Evolutionary conservation across 2,888 invertebrate genomes (phyloP), one percentile per base, ranked within the genome.

Genomic region (Argyresthia goedartella): DNA sequence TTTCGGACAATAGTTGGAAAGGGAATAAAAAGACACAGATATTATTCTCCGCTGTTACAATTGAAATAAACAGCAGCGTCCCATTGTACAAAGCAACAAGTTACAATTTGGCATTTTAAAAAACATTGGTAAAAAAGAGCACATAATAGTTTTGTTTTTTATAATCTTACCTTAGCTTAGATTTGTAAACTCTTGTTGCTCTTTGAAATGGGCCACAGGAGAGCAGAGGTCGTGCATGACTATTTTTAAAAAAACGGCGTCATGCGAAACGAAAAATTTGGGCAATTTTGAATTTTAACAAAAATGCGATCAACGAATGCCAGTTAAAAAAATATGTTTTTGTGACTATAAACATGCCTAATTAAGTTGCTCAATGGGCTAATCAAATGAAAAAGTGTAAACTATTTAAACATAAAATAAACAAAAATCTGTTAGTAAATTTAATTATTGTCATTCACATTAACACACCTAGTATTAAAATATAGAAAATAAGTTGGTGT

Each of bases 1-100:
- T 75, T 68, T 70, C 82, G 85, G 85, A 86, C 86, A 84, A 84
- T 79, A 71, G 75, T 75, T 65, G 67, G 75, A 62, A 74, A 50
- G 13, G 62, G 69, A 66, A 65, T 63, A 62, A 67, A 71, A 72
- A 75, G 74, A 79, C 69, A 80, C 75, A 81, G 77, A 79, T 78
- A 85, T 85, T 84, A 85, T 81, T 67, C 60, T 60, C 62, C 61
- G 66, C 57, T 65, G 61, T 61, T 60, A 66, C 67, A 15, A 49
- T 44, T 14, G 13, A 15, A 11, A 13, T 13, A 46, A 25, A 33
- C 4, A 15, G 16, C 25, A 25, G 25, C 25, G 25, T 25, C 6
- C 25, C 25, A 6, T 25, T 25, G 6, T 6, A 25, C 2, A 2
- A 25, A 4, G 25, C 6, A 25, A 25, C 2, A 25, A 25, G 6